Evolutionary conservation across 53 echinoderm and acorn worm species (phyloP).

Genomic region (Henricia sp.): DNA sequence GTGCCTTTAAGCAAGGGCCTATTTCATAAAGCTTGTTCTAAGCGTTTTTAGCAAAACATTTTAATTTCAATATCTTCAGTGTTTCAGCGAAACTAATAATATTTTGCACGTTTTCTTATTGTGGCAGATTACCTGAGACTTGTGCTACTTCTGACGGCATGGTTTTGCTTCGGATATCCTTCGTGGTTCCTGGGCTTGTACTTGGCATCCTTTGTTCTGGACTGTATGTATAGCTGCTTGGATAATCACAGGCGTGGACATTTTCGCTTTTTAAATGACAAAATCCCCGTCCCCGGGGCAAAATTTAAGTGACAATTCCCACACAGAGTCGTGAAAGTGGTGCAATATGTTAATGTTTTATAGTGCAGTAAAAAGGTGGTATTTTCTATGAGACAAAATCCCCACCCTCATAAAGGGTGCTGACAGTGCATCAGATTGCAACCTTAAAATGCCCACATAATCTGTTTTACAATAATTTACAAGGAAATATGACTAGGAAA

Average conservation of each 20-base stretch:
- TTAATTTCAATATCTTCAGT: not conserved
- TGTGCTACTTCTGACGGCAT: slow-evolving; percentile 70
- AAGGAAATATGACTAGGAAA: too few species aligned
- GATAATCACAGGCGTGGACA: not conserved
- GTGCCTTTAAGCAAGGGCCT: too few species aligned
- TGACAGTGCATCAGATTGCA: too few species aligned
- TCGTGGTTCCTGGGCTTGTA: slow-evolving; percentile 72
- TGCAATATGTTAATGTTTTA: not conserved
- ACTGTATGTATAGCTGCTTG: slow-evolving; percentile 67
- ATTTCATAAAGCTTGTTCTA: not conserved
- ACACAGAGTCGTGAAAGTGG: not conserved
- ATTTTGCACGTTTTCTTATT: not conserved
- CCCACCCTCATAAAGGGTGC: too few species aligned
- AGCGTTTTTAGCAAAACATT: not conserved
- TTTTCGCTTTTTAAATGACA: not conserved
- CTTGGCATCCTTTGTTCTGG: slow-evolving; percentile 64
- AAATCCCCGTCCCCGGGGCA: too few species aligned
- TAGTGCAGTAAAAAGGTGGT: not conserved
- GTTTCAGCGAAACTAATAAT: not conserved
- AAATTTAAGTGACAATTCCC: not conserved
- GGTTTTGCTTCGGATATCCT: slow-evolving; percentile 77
- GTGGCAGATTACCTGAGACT: slow-evolving; percentile 80
- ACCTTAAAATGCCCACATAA: too few species aligned
- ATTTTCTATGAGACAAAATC: too few species aligned
- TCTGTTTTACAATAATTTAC: too few species aligned